Evolutionary conservation across 2,113 vertebrate species (phyloP).

Genomic region (Protobothrops mucrosquamatus): DNA sequence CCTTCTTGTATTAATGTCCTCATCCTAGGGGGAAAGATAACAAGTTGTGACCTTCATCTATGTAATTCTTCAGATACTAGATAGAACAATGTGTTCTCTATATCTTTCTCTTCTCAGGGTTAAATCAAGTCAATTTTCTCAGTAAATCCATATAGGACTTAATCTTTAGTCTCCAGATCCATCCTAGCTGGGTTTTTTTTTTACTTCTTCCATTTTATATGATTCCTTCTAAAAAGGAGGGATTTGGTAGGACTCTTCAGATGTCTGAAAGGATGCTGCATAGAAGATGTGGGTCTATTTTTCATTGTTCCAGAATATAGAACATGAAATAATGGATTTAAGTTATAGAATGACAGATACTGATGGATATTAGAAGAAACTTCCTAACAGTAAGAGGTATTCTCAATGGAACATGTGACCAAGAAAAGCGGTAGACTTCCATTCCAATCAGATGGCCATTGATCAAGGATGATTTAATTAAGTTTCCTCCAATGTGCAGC

Average conservation of each 20-base stretch:
- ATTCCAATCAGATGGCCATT: too few relatives aligned
- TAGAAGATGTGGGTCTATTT: too few relatives aligned
- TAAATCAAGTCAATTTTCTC: neutral
- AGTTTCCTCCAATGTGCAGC: too few relatives aligned
- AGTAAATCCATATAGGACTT: neutral
- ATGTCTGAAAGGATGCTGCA: too few relatives aligned
- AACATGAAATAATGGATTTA: too few relatives aligned
- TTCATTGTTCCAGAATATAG: too few relatives aligned
- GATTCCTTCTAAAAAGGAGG: neutral
- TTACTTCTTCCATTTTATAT: neutral
- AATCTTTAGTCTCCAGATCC: neutral
- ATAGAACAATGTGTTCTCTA: neutral
- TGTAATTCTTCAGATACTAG: neutral
- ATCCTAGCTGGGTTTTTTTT: neutral
- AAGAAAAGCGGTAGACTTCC: too few relatives aligned
- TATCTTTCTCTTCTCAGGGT: neutral
- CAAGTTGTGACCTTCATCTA: neutral
- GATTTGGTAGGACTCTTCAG: neutral
- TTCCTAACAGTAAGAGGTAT: too few relatives aligned
- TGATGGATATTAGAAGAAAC: too few relatives aligned
- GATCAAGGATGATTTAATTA: too few relatives aligned
- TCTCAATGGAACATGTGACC: too few relatives aligned
- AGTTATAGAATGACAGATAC: too few relatives aligned
- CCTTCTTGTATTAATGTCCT: neutral
- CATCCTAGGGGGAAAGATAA: neutral